Evolutionary conservation across 2,797 vertebrate species (phyloP).

Genomic region (Toxotes lorentzi): DNA sequence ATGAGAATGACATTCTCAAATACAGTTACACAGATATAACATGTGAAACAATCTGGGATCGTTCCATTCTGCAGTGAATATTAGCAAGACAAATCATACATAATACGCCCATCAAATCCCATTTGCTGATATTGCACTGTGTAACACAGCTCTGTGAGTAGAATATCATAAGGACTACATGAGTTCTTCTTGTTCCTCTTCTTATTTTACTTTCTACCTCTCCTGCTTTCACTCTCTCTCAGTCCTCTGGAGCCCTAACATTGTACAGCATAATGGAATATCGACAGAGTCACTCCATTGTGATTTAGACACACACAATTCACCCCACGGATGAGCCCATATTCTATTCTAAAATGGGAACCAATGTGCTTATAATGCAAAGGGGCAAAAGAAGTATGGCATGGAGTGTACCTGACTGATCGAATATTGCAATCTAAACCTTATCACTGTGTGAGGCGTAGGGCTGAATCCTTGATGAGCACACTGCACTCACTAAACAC

Average conservation of each 20-base stretch:
- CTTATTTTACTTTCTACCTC: slow-evolving; percentile 50
- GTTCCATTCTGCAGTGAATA: slow-evolving; percentile 50
- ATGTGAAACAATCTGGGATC: slow-evolving; percentile 60
- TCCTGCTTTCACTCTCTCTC: slow-evolving; percentile 40
- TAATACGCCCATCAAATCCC: slow-evolving; percentile 72
- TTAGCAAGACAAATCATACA: slow-evolving; percentile 64
- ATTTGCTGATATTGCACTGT: slow-evolving; percentile 66
- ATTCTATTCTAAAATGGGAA: slow-evolving; percentile 62
- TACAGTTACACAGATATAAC: slow-evolving; percentile 49
- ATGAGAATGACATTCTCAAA: slow-evolving; percentile 52
- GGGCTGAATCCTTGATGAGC: slow-evolving; percentile 64
- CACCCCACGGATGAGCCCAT: slow-evolving; percentile 51
- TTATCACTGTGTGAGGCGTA: slow-evolving; percentile 49
- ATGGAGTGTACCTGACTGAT: slow-evolving; percentile 56
- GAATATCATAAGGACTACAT: slow-evolving; percentile 69
- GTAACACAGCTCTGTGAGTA: slow-evolving; percentile 45
- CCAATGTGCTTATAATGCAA: slow-evolving; percentile 53
- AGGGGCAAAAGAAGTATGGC: slow-evolving; percentile 26
- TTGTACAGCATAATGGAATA: slow-evolving; percentile 77
- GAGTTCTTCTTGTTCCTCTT: slow-evolving; percentile 58
- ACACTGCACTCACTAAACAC: slow-evolving; percentile 45
- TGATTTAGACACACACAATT: slow-evolving; percentile 69
- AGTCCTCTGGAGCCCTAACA: slow-evolving; percentile 67
- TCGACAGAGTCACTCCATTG: slow-evolving; percentile 69
- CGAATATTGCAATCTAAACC: slow-evolving; percentile 69